Evolutionary conservation across 2,888 invertebrate genomes (phyloP).

Genomic region (Dynastes hyllus): DNA sequence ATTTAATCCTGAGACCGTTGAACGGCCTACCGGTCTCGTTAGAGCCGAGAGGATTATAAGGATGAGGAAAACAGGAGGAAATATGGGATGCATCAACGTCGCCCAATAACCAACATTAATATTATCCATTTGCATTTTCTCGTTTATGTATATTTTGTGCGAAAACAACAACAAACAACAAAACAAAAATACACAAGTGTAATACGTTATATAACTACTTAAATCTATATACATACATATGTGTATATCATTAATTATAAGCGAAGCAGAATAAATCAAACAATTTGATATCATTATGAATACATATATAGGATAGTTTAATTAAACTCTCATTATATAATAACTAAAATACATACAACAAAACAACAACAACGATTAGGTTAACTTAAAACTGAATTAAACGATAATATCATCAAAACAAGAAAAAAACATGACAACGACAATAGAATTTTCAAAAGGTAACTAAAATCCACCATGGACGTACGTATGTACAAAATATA

Average conservation of each 20-base stretch:
- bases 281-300: too few relatives aligned
- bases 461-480: conserved; percentile 52
- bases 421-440: neutral
- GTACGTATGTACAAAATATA: neutral
- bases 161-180: neutral
- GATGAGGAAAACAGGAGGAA: neutral
- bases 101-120: too few relatives aligned
- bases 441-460: conserved; percentile 21
- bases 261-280: too few relatives aligned
- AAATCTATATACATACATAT: too few relatives aligned
- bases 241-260: too few relatives aligned
- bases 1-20: conserved; percentile 39
- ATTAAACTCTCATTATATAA: too few relatives aligned
- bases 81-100: too few relatives aligned
- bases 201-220: too few relatives aligned
- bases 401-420: neutral
- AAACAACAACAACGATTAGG: neutral
- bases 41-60: conserved; percentile 10
- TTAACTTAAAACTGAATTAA: neutral
- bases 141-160: neutral
- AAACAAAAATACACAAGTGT: too few relatives aligned
- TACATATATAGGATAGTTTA: too few relatives aligned
- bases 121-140: neutral
- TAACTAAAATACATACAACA: neutral
- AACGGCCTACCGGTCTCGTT: conserved; percentile 34